Percentiles rank a stretch among this genome's conserved stretches.
Evolutionary conservation across 2,888 invertebrate genomes (phyloP).

Genomic region (Mellilla xanthometata): DNA sequence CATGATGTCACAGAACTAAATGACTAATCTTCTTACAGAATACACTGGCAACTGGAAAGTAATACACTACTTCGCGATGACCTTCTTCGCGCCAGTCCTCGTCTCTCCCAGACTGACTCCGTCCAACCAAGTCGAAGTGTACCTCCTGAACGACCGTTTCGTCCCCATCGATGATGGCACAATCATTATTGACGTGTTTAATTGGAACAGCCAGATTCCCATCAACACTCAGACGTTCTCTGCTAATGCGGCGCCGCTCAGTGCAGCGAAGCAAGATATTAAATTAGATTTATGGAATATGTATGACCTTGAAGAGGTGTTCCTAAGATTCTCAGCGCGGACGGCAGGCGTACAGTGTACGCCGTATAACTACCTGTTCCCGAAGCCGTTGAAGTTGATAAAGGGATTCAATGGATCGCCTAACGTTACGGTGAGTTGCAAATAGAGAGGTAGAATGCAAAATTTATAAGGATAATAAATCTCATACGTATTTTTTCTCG

Average conservation of each 20-base stretch:
- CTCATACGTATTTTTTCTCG: no score
- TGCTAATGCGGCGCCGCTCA: conserved; percentile 47
- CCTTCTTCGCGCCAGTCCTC: conserved; percentile 92
- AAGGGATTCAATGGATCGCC: conserved; percentile 75
- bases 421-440: conserved; percentile 74
- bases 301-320: conserved; percentile 50
- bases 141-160: conserved; percentile 85
- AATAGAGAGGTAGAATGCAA: no score
- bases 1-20: no score
- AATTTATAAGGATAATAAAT: no score
- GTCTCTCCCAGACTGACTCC: conserved; percentile 83
- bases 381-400: conserved; percentile 80
- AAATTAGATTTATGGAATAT: conserved; percentile 45
- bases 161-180: conserved; percentile 63
- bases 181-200: conserved; percentile 82
- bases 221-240: conserved; percentile 48
- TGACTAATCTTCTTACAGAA: conserved; percentile 79
- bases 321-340: conserved; percentile 76
- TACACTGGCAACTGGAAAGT: conserved; percentile 91
- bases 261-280: conserved; percentile 52
- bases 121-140: conserved; percentile 80
- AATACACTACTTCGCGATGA: conserved; percentile 93
- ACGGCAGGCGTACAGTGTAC: conserved; percentile 66
- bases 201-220: conserved; percentile 78
- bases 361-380: conserved; percentile 87